A percentile compares a stretch with the other conserved stretches of the same genome.
Evolutionary conservation across 2,797 vertebrate genomes (phyloP).

Genomic region (Calcarius lapponicus): DNA sequence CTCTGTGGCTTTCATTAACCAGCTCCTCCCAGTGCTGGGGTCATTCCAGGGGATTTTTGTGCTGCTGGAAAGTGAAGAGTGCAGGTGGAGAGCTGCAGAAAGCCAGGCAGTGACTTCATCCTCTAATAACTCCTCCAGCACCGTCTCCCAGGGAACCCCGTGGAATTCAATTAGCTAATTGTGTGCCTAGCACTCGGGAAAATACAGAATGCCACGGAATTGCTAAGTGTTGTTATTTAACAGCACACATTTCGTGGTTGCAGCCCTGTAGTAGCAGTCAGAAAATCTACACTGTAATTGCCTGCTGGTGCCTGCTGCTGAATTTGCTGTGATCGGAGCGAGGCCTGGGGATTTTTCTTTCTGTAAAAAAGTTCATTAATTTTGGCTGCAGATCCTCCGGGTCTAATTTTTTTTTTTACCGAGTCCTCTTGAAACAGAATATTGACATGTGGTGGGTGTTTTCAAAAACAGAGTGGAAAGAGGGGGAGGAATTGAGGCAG

Average conservation of each 20-base stretch:
- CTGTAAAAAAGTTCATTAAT: slow-evolving; percentile 41
- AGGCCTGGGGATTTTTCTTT: neutral
- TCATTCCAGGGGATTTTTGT: neutral
- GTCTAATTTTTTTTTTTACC: neutral
- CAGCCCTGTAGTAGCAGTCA: slow-evolving; percentile 28
- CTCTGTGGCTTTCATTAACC: neutral
- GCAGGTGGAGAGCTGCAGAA: neutral
- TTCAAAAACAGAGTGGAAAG: neutral
- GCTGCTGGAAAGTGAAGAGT: neutral
- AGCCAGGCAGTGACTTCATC: slow-evolving; percentile 44
- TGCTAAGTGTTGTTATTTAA: slow-evolving; percentile 61
- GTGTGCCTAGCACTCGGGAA: slow-evolving; percentile 40
- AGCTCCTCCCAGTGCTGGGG: neutral
- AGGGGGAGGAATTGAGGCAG: neutral
- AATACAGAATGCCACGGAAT: slow-evolving; percentile 44
- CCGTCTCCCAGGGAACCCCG: slow-evolving; percentile 64
- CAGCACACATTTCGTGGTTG: slow-evolving; percentile 7
- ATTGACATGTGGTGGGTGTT: neutral
- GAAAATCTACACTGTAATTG: slow-evolving; percentile 16
- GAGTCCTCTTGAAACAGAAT: neutral
- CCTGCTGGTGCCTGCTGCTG: neutral
- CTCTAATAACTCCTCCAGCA: slow-evolving; percentile 22
- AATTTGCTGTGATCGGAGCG: neutral
- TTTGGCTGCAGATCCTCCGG: neutral
- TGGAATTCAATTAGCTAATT: slow-evolving; percentile 73